Percentiles rank a stretch among this genome's conserved stretches.
Evolutionary conservation across 2,113 vertebrate species (phyloP).

Genomic region (Daphoenositta chrysoptera): DNA sequence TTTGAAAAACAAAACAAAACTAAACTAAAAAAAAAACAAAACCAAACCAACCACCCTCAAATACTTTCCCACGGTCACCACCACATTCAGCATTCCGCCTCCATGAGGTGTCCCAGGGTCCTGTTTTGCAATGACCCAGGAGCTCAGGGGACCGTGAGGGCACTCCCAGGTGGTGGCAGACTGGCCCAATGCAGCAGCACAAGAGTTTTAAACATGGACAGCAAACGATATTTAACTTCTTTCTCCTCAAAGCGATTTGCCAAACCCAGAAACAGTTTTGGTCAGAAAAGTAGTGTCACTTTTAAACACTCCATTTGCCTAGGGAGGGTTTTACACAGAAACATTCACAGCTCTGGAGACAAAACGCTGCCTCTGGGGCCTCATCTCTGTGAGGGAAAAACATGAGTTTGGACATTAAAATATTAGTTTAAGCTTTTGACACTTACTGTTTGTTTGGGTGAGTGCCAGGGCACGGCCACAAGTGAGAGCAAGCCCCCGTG

Average conservation of each 20-base stretch:
- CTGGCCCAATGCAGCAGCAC: accelerated
- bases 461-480: not conserved
- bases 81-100: not conserved
- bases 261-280: not conserved
- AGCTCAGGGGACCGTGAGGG: accelerated
- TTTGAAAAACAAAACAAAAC: not conserved
- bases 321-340: not conserved
- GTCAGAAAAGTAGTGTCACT: not conserved
- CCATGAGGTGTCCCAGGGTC: too few relatives aligned
- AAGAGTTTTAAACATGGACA: not conserved
- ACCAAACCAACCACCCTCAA: not conserved
- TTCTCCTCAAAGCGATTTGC: not conserved
- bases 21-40: not conserved
- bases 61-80: not conserved
- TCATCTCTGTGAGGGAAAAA: not conserved
- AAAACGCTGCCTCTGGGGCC: accelerated
- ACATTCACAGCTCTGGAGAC: accelerated
- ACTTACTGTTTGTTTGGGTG: not conserved
- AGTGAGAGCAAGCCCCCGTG: accelerated
- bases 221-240: not conserved
- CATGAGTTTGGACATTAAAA: accelerated
- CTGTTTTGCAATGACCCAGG: not conserved
- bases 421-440: not conserved
- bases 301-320: not conserved
- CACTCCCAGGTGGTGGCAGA: not conserved